phyloP scores from a whole-genome alignment of 2,888 invertebrate species.

The Malthinus flaveolus region DNA sequence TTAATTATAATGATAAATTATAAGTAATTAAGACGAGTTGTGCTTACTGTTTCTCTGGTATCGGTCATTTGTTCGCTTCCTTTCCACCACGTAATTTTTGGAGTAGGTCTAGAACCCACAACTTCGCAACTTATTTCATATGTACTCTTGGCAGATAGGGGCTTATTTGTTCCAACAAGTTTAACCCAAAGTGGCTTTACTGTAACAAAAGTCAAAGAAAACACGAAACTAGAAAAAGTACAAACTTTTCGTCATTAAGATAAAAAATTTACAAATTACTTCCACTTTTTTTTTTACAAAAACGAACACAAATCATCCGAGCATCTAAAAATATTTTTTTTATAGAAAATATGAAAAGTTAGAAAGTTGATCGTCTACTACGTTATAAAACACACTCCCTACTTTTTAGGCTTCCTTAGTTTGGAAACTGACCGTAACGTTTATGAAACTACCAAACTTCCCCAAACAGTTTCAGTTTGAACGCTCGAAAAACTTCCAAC shows the following conservation, averaged over 20 bases:
- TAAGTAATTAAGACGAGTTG: neutral
- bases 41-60: constrained; percentile 68
- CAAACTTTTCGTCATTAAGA: no score
- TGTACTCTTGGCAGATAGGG: constrained; percentile 70
- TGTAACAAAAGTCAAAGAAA: constrained; percentile 52
- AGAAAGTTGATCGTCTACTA: constrained; percentile 37
- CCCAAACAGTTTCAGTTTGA: constrained; percentile 29
- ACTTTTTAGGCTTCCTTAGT: constrained; percentile 29
- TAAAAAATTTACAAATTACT: neutral
- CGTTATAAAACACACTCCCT: constrained; percentile 42
- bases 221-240: no score
- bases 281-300: neutral
- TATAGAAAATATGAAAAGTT: constrained; percentile 41
- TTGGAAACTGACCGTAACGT: constrained; percentile 42
- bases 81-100: constrained; percentile 78
- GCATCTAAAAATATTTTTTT: constrained; percentile 17
- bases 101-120: constrained; percentile 73
- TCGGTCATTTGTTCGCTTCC: constrained; percentile 69
- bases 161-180: constrained; percentile 69
- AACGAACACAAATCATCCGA: constrained; percentile 20
- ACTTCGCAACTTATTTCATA: constrained; percentile 76
- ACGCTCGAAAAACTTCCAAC: constrained; percentile 24
- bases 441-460: constrained; percentile 35
- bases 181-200: constrained; percentile 74
- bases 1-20: constrained; percentile 21